phyloP scores from a whole-genome alignment of 2,113 vertebrate genomes.

The Centropus unirufus region DNA sequence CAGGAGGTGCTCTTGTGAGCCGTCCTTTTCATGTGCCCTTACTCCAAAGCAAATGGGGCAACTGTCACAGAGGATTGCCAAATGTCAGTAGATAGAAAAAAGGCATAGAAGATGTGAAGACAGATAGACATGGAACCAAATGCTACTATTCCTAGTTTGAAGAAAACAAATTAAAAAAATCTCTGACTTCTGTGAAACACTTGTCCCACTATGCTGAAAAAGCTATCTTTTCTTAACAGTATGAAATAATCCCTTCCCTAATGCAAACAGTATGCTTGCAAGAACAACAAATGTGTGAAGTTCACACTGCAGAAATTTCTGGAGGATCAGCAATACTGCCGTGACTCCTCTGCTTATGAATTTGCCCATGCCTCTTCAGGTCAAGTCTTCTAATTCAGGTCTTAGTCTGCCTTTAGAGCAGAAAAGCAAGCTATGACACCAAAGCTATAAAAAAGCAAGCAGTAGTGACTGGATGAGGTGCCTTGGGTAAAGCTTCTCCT shows the following conservation, averaged over 20 bases:
- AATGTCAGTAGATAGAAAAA: neutral
- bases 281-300: neutral
- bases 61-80: neutral
- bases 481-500: neutral
- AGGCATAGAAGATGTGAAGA: neutral
- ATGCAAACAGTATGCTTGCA: neutral
- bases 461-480: neutral
- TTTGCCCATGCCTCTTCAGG: neutral
- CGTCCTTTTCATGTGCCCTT: neutral
- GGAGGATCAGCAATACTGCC: neutral
- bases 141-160: neutral
- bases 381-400: neutral
- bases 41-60: neutral
- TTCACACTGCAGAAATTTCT: neutral
- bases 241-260: neutral
- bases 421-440: neutral
- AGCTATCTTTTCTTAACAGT: neutral
- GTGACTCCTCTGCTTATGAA: neutral
- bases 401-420: neutral
- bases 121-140: neutral
- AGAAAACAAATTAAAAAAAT: neutral
- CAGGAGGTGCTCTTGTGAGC: neutral
- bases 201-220: neutral
- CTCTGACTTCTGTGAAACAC: neutral
- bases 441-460: neutral